Conservation (phyloP, 1,140 invertebrate species). For the Lordiphosa stackelbergi region DNA sequence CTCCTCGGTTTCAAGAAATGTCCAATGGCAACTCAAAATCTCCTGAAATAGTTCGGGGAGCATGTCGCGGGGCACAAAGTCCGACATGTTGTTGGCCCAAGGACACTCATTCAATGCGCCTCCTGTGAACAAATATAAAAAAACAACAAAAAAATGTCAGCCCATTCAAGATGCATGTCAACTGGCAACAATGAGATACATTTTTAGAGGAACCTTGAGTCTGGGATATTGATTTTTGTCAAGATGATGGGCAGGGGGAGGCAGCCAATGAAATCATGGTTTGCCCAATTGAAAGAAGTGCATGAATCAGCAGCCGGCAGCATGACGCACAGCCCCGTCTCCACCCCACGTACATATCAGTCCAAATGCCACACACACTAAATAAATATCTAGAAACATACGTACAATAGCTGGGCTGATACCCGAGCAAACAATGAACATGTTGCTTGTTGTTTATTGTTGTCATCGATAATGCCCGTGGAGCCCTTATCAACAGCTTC, state of each 20-base stretch:
- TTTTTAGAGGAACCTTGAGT: constrained; percentile 27
- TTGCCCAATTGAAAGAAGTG: constrained; percentile 3
- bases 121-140: constrained; percentile 37
- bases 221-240: constrained; percentile 40
- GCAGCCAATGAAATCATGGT: neutral
- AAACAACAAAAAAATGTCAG: constrained; percentile 21
- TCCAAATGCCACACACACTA: constrained; percentile 14
- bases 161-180: constrained; percentile 5
- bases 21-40: constrained; percentile 84
- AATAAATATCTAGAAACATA: constrained; percentile 19
- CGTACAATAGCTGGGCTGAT: constrained; percentile 32
- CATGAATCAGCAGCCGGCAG: constrained; percentile 30
- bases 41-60: constrained; percentile 81
- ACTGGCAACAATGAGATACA: constrained; percentile 22
- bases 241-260: constrained; percentile 9
- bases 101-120: constrained; percentile 64
- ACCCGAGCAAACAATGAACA: constrained; percentile 30
- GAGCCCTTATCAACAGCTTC: constrained; percentile 6
- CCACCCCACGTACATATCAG: neutral
- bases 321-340: constrained; percentile 24
- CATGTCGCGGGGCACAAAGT: constrained; percentile 67
- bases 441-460: constrained; percentile 4
- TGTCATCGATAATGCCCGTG: constrained; percentile 38
- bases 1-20: constrained; percentile 87
- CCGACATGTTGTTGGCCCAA: constrained; percentile 69